Evolutionary conservation across 2,797 vertebrate species (phyloP).

Genomic region (Poeciliopsis turneri): DNA sequence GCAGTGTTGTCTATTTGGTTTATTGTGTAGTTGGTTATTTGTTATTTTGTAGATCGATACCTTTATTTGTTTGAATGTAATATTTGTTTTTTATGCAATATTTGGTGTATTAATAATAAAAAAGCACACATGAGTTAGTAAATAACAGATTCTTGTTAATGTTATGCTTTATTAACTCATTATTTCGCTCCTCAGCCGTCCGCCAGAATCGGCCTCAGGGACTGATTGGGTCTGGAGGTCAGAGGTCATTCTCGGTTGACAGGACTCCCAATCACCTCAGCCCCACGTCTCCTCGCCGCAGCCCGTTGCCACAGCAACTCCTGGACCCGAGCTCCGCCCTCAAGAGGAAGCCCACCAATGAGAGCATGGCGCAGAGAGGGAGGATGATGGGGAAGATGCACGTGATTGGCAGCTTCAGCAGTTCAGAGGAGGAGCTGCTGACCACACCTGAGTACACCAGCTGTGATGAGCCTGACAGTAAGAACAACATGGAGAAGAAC

Average conservation of each 20-base stretch:
- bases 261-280: constrained; percentile 83
- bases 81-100: too few species aligned
- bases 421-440: constrained; percentile 92
- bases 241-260: constrained; percentile 90
- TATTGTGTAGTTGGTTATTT: too few species aligned
- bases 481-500: constrained; percentile 65
- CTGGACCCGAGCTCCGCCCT: constrained; percentile 88
- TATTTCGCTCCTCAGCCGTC: constrained; percentile 24
- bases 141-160: constrained; percentile 35
- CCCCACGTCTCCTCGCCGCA: constrained; percentile 87
- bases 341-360: constrained; percentile 87
- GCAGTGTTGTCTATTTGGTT: too few species aligned
- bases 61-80: too few species aligned
- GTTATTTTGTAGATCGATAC: too few species aligned
- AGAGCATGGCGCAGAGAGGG: constrained; percentile 85
- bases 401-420: constrained; percentile 90
- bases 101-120: too few species aligned
- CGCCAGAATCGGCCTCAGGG: constrained; percentile 37
- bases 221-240: constrained; percentile 55
- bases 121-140: too few species aligned
- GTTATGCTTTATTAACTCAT: neutral
- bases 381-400: constrained; percentile 88
- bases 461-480: constrained; percentile 92
- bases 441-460: constrained; percentile 93
- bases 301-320: constrained; percentile 88